Conservation (phyloP, 2,113 vertebrate species). For the Megaceryle torquata region DNA sequence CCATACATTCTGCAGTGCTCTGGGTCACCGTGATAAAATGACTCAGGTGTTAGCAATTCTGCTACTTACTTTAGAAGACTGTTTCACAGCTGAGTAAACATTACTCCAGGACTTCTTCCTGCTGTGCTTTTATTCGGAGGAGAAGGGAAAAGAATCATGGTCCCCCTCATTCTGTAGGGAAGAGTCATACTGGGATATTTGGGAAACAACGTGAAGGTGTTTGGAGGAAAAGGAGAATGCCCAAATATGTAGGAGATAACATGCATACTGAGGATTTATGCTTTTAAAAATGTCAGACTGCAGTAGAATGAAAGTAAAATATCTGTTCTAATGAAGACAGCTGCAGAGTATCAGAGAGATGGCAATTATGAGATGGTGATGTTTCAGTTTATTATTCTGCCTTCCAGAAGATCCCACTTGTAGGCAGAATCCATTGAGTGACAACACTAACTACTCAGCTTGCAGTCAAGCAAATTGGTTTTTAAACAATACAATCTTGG, state of each 20-base stretch:
- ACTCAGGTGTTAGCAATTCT: slow-evolving; percentile 44
- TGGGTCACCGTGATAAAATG: not conserved
- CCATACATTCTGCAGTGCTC: not conserved
- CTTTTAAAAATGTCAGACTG: not conserved
- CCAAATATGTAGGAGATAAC: not conserved
- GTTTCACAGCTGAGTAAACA: slow-evolving; percentile 51
- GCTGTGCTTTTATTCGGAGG: not conserved
- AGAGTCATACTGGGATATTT: not conserved
- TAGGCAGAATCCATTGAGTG: not conserved
- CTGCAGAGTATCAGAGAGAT: not conserved
- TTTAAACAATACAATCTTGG: not conserved
- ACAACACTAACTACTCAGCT: not conserved
- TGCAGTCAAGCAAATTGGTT: not conserved
- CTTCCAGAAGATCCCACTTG: not conserved
- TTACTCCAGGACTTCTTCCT: not conserved
- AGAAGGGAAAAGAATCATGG: not conserved
- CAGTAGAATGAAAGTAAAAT: not conserved
- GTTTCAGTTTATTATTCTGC: not conserved
- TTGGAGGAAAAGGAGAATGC: not conserved
- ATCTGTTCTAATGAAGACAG: not conserved
- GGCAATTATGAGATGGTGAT: not conserved
- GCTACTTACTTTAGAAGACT: not conserved
- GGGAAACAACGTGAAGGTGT: not conserved
- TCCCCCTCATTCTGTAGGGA: not conserved
- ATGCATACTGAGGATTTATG: not conserved